These are phyloP conservation scores for Homalodisca vitripennis DNA, from an alignment of 1,140 invertebrate genomes.

Conservation along the genomic window DNA sequence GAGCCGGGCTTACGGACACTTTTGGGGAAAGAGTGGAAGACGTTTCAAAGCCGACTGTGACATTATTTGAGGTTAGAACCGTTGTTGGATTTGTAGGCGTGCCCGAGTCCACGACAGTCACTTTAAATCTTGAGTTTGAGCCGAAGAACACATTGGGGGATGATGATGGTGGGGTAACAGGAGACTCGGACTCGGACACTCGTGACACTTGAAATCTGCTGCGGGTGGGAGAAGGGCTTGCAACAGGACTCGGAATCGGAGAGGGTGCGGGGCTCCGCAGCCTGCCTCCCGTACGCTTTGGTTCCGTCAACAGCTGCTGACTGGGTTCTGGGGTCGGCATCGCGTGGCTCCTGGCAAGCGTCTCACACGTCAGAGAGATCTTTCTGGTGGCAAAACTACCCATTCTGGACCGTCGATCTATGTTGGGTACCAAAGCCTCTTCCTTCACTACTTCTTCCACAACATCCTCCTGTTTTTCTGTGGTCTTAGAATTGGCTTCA, in stretches of 20 bases:
- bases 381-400: slow-evolving; percentile 55
- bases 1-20: slow-evolving; percentile 12
- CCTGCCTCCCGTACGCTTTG: slow-evolving; percentile 48
- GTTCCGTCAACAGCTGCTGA: slow-evolving; percentile 35
- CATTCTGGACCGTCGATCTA: slow-evolving; percentile 34
- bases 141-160: slow-evolving; percentile 36
- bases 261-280: slow-evolving; percentile 66
- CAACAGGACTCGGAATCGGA: slow-evolving; percentile 65
- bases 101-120: slow-evolving; percentile 35
- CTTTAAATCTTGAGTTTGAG: slow-evolving; percentile 37
- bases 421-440: slow-evolving; percentile 21
- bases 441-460: slow-evolving; percentile 30
- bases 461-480: slow-evolving; percentile 45
- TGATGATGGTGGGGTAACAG: slow-evolving; percentile 32
- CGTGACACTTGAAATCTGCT: slow-evolving; percentile 59
- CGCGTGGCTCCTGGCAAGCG: slow-evolving; percentile 47
- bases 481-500: slow-evolving; percentile 44
- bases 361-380: slow-evolving; percentile 58
- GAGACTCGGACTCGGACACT: slow-evolving; percentile 51
- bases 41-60: slow-evolving; percentile 37
- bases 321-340: slow-evolving; percentile 39
- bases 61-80: slow-evolving; percentile 32
- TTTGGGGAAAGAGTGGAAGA: background rate
- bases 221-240: slow-evolving; percentile 57
- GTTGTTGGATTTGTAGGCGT: slow-evolving; percentile 26